Base-by-base conservation (phyloP, 2,888 invertebrate genomes). In the Itoplectis maculator region DNA sequence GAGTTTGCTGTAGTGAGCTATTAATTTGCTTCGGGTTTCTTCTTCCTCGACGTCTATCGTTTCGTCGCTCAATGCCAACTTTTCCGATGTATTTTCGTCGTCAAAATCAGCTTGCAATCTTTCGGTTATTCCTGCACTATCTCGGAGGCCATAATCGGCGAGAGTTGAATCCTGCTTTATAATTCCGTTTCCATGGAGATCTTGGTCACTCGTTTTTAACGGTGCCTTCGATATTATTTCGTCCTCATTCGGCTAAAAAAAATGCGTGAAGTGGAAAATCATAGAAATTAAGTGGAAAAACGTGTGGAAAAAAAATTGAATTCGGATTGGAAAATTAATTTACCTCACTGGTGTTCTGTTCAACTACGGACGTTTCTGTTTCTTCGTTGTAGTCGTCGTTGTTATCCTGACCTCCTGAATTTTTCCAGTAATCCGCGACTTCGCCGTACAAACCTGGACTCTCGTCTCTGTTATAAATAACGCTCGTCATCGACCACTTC, bases 1-100 rank as follows among this genome's bases (percentile, higher is more conserved):
- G 23, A 92, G 84, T 87, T 88, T 92, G 72, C 87, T 90, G 59
- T 92, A 92, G 83, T 92, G 91, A 0, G 89, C 87, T n/a, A 90
- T 90, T 37, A 92, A 77, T 86, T 87, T 88, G 54, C 81, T 87
- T 66, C 85, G 85, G 3, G 80, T 81, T 18, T 90, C 87, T 61
- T 54, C 54, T 54, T 47, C 47, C 47, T 47, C 47, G 6, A n/a
- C n/a, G 15, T 47, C 7, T 3, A 18, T 15, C 6, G n/a, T 89
- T 47, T 47, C 47, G 15, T 47, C 47, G 8, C n/a, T 83, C 47
- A 18, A 76, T 4, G 81, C 15, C 54, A 83, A 82, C 11, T 54
- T 1, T 29, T 74, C 68, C 59, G 56, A 75, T 5, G 56, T 8
- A 8, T 61, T 51, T 51, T 77, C 20, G 5, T 45, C 72, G 3